Percentiles rank a stretch among this genome's conserved stretches.
Conservation (phyloP, 2,888 invertebrate genomes). For the Caenorhabditis sp. region DNA sequence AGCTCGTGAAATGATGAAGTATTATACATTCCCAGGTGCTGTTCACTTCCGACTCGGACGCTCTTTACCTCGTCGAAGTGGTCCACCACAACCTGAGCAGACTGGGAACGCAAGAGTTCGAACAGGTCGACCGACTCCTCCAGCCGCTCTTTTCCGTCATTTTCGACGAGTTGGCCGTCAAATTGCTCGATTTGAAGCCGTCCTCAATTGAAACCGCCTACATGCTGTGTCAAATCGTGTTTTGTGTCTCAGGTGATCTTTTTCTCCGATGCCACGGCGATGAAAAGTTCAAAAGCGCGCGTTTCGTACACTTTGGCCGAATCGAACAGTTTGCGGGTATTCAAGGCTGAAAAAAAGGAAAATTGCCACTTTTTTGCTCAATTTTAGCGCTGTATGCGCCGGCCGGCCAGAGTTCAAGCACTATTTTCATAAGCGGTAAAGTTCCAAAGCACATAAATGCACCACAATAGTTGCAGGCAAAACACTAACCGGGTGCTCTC, state of each 20-base stretch:
- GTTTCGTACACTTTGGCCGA: too few species aligned
- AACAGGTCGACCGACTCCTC: not conserved
- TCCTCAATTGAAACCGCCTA: slow-evolving; percentile 4
- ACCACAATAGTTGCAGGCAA: slow-evolving; percentile 27
- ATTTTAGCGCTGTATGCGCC: too few species aligned
- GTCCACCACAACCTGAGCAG: slow-evolving; percentile 13
- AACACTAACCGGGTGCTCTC: not conserved
- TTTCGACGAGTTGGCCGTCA: slow-evolving; percentile 21
- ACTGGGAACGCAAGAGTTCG: slow-evolving; percentile 6
- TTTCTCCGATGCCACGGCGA: too few species aligned
- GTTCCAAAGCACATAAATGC: too few species aligned
- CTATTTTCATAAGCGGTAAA: too few species aligned
- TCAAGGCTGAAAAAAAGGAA: too few species aligned
- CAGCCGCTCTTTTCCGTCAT: slow-evolving; percentile 8
- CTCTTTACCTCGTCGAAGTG: slow-evolving; percentile 5
- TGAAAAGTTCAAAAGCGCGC: too few species aligned
- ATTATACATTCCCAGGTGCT: slow-evolving; percentile 26
- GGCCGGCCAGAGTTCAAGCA: too few species aligned
- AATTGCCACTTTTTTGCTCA: too few species aligned
- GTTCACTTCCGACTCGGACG: slow-evolving; percentile 16
- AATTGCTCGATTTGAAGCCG: slow-evolving; percentile 3
- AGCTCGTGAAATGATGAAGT: too few species aligned
- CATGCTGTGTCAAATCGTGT: slow-evolving; percentile 31
- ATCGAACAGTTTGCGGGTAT: too few species aligned
- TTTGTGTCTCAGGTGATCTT: slow-evolving; percentile 32